Evolutionary conservation across 2,113 vertebrate species (phyloP), one percentile per base, ranked within the genome.

Genomic region (Phaethon lepturus): DNA sequence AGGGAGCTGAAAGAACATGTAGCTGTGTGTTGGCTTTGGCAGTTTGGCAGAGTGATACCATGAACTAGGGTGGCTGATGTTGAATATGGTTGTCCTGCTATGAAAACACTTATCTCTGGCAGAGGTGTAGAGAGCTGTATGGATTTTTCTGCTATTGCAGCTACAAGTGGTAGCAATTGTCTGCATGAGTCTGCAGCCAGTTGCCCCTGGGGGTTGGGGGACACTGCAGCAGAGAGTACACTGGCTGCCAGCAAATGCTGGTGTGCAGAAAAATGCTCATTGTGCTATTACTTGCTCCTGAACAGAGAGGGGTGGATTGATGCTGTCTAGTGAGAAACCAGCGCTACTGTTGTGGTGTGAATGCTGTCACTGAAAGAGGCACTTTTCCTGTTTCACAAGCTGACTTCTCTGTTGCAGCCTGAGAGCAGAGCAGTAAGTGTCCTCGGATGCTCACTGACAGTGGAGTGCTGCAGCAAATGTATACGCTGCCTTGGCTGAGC

Each of bases 311-410:
- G 33, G 6, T 93, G 35, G 49, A 40, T 55, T 71, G 45, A 68
- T 74, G 62, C 67, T 92, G 5, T 79, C 58, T 45, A 49, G 24
- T 0, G 6, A 76, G 93, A 92, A 86, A 55, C 63, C 29, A 80
- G 55, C 0, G 0, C 29, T 84, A 1, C 50, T 86, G 0, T 31
- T 89, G 63, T 80, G 67, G 15, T 53, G 44, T 50, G 87, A 80
- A 40, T 77, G 64, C 50, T 81, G 60, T 63, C 47, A 10, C 64
- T 71, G 73, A 79, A 69, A 53, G 72, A 81, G 40, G 45, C 77
- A 84, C 59, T 64, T 87, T 93, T 93, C 72, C 73, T 90, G 64
- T 91, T 96, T 84, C 45, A 45, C 90, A 81, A 67, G 47, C 52
- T 44, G 47, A 74, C 55, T 77, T 73, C 55, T 67, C 22, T 84